A percentile compares a stretch with the other conserved stretches of the same genome.
Evolutionary conservation across 1,140 invertebrate genomes (phyloP).

Genomic region (Dolichoris vasculosae): DNA sequence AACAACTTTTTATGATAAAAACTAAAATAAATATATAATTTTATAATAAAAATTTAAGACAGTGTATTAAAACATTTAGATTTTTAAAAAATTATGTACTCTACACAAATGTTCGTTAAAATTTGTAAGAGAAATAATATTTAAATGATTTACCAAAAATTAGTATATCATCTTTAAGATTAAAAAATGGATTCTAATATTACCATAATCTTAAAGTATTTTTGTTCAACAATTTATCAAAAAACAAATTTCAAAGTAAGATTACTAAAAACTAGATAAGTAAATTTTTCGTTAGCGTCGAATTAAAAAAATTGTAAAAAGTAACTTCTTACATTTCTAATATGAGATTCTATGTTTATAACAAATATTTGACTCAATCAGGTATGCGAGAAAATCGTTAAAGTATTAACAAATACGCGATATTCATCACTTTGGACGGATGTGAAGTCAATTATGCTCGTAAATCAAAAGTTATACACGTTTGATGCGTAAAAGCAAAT

Average conservation of each 20-base stretch:
- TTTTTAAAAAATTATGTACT: too few relatives aligned
- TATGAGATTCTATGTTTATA: neutral
- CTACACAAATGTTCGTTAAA: too few relatives aligned
- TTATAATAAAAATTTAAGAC: too few relatives aligned
- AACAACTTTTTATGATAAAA: neutral
- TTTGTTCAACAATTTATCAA: neutral
- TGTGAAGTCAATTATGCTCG: neutral
- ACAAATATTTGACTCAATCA: constrained; percentile 4
- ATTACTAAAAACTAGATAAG: neutral
- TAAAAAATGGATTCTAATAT: too few relatives aligned
- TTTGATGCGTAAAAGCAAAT: neutral
- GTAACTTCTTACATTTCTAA: neutral
- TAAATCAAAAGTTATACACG: neutral
- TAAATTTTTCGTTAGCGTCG: neutral
- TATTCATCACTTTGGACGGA: neutral
- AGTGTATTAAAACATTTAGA: too few relatives aligned
- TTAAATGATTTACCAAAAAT: too few relatives aligned
- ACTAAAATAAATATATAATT: too few relatives aligned
- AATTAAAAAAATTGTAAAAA: neutral
- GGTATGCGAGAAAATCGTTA: neutral
- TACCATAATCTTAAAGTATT: neutral
- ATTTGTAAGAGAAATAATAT: too few relatives aligned
- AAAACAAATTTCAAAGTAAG: neutral
- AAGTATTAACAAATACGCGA: neutral
- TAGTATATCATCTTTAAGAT: too few relatives aligned